phyloP scores from a whole-genome alignment of 2,888 invertebrate species.

The Lasius fuliginosus region DNA sequence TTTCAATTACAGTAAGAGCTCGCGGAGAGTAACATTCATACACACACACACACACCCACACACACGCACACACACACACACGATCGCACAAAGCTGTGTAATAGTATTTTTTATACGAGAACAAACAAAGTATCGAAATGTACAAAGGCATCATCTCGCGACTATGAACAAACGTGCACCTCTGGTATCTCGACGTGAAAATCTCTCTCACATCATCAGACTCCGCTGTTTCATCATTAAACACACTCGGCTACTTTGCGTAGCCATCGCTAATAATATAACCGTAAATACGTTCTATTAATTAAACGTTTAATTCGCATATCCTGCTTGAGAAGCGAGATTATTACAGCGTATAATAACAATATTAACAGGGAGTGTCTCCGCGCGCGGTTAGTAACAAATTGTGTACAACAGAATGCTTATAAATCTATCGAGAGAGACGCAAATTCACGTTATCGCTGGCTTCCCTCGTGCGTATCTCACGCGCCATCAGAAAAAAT shows the following conservation, averaged over 20 bases:
- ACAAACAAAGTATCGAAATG: slow-evolving; percentile 7
- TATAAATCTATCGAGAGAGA: slow-evolving; percentile 25
- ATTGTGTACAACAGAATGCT: slow-evolving; percentile 23
- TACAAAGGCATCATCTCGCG: slow-evolving; percentile 40
- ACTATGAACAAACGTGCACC: slow-evolving; percentile 28
- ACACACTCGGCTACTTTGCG: slow-evolving; percentile 2
- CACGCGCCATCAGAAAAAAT: slow-evolving; percentile 44
- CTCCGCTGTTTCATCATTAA: slow-evolving; percentile 9
- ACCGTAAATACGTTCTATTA: slow-evolving; percentile 35
- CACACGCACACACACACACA: background rate
- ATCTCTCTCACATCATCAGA: slow-evolving; percentile 27
- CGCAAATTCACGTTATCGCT: slow-evolving; percentile 7
- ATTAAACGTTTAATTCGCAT: slow-evolving; percentile 41
- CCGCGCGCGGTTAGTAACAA: slow-evolving; percentile 28
- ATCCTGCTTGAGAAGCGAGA: slow-evolving; percentile 30
- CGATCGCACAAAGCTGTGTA: background rate
- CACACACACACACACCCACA: background rate
- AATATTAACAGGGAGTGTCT: slow-evolving; percentile 35
- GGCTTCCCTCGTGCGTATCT: slow-evolving; percentile 34
- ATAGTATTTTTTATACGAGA: background rate
- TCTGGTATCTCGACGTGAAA: slow-evolving; percentile 38
- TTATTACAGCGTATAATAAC: slow-evolving; percentile 25
- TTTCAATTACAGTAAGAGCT: background rate
- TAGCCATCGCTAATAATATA: slow-evolving; percentile 41
- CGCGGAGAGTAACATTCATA: background rate